phyloP scores from a whole-genome alignment of 2,113 vertebrate genomes.

The Tinamus guttatus region DNA sequence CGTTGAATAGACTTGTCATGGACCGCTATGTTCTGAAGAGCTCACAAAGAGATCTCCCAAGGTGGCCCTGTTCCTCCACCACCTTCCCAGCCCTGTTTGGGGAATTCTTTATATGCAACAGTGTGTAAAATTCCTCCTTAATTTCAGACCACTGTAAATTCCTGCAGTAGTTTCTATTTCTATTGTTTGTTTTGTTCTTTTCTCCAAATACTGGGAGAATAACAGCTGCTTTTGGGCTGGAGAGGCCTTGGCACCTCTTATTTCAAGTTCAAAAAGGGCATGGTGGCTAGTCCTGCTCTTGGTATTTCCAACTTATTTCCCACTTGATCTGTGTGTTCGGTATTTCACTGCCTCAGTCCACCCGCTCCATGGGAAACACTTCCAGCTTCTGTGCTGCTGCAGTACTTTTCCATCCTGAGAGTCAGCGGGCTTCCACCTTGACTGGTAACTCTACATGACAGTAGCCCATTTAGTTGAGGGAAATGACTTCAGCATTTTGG shows the following conservation, averaged over 20 bases:
- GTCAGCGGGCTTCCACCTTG: background rate
- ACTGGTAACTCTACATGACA: background rate
- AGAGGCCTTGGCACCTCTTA: background rate
- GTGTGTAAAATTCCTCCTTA: background rate
- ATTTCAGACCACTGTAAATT: background rate
- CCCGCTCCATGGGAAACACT: background rate
- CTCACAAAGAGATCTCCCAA: accelerated
- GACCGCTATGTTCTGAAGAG: background rate
- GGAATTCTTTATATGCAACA: background rate
- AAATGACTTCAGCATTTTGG: background rate
- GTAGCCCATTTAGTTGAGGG: background rate
- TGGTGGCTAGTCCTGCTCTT: background rate
- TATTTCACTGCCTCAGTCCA: background rate
- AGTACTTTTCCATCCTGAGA: background rate
- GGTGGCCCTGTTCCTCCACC: background rate
- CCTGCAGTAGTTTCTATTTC: background rate
- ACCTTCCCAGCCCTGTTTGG: background rate
- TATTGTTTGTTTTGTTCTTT: background rate
- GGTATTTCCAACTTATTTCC: background rate
- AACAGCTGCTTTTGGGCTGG: background rate
- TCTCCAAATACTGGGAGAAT: background rate
- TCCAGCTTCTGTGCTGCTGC: background rate
- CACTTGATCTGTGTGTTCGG: background rate
- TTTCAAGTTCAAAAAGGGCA: background rate
- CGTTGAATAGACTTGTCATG: background rate